Percentiles rank a stretch among this genome's conserved stretches.
phyloP scores from a whole-genome alignment of 2,797 vertebrate genomes.

The Pterois miles region DNA sequence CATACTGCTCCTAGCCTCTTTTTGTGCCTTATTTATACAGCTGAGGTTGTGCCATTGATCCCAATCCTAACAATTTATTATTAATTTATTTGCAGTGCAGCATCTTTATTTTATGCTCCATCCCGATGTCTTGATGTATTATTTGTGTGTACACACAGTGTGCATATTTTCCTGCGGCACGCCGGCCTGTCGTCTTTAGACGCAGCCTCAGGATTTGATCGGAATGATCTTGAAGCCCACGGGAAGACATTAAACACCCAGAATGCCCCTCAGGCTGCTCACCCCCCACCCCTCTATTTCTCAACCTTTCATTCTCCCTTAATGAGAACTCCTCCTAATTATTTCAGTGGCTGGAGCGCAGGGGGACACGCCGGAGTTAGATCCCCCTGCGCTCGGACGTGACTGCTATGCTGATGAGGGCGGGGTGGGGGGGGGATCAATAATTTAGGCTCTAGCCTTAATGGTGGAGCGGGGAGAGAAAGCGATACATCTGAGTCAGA shows the following conservation, averaged over 20 bases:
- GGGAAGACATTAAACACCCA: slow-evolving; percentile 90
- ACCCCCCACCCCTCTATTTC: slow-evolving; percentile 72
- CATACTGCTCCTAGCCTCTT: slow-evolving; percentile 9
- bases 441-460: slow-evolving; percentile 95
- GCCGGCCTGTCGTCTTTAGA: slow-evolving; percentile 79
- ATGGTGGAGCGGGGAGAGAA: slow-evolving; percentile 88
- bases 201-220: slow-evolving; percentile 82
- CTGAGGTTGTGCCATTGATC: slow-evolving; percentile 61
- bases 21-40: slow-evolving; percentile 32
- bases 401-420: slow-evolving; percentile 95
- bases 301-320: slow-evolving; percentile 93
- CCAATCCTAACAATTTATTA: slow-evolving; percentile 64
- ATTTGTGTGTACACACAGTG: slow-evolving; percentile 53
- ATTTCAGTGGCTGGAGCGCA: slow-evolving; percentile 93
- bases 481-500: slow-evolving; percentile 91
- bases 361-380: slow-evolving; percentile 90
- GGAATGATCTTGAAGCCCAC: slow-evolving; percentile 78
- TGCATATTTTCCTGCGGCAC: slow-evolving; percentile 42
- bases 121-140: slow-evolving; percentile 65
- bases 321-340: slow-evolving; percentile 99
- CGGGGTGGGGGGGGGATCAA: slow-evolving; percentile 86
- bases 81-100: slow-evolving; percentile 56
- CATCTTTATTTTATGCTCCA: slow-evolving; percentile 64
- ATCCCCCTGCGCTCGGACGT: slow-evolving; percentile 89
- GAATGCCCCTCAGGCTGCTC: slow-evolving; percentile 66